Evolutionary conservation across 2,113 vertebrate genomes (phyloP), one percentile per base, ranked within the genome.

Genomic region (Naja naja): DNA sequence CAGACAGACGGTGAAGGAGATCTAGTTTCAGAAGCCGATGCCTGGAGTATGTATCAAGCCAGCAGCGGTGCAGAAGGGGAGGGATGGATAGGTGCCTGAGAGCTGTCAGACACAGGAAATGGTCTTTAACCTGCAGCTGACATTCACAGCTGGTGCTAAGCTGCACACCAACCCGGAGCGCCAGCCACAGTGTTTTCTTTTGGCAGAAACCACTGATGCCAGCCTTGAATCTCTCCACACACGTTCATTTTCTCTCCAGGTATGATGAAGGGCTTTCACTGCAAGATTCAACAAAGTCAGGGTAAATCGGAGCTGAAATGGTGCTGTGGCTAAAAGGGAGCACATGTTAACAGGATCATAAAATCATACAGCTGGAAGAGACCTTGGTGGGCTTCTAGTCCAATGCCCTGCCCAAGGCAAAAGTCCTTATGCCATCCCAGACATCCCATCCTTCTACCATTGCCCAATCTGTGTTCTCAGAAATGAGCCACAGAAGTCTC

Each of bases 81-180:
- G 91, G 81, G 43, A 90, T 45, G 90, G 92, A 60, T 53, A 92
- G 92, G 94, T 96, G 95, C 94, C 96, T 94, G 95, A 93, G 97
- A 96, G 96, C 96, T 96, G 95, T 96, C 93, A 94, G 94, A 92
- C 88, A 96, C 94, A 87, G 87, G 95, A 94, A 96, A 89, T 7
- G 25, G 74, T 34, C 18, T 0, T 0, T 11, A 91, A 89, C 90
- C 87, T 2, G 53, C 1, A 56, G 86, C 95, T 92, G 6, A 94
- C 93, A 18, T 93, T 20, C 30, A 1, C 1, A 45, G 88, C 85
- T 91, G 86, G 86, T n/a, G 60, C 93, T 94, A 93, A 94, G 94
- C 92, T 93, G 60, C 2, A 0, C 89, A 55, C 93, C 96, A 92
- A 14, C 8, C 52, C 34, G 53, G 45, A 64, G 30, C 93, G 95